Evolutionary conservation across 1,140 invertebrate species (phyloP).

Genomic region (Holcopasites calliopsidis): DNA sequence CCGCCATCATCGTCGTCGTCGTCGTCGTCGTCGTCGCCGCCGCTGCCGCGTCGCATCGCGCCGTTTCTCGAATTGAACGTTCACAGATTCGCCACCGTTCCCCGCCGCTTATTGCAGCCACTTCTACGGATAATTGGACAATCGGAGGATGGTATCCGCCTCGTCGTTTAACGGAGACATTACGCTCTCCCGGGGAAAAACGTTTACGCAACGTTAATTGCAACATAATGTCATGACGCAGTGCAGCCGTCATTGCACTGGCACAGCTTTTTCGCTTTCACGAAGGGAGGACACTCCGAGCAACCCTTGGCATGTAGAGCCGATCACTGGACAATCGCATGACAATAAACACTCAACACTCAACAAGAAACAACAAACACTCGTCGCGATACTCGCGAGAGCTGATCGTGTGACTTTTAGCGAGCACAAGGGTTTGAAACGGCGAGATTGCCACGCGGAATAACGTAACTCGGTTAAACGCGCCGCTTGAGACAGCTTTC

Average conservation of each 20-base stretch:
- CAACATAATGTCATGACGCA: too few relatives aligned
- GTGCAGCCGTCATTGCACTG: too few relatives aligned
- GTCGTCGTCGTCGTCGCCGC: conserved; percentile 33
- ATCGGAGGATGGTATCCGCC: too few relatives aligned
- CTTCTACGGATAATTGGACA: not conserved
- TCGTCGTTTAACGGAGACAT: not conserved
- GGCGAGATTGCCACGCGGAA: conserved; percentile 21
- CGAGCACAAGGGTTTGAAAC: conserved; percentile 5
- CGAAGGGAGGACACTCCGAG: not conserved
- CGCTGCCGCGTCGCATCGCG: not conserved
- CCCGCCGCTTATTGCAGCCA: not conserved
- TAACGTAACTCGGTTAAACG: conserved; percentile 40
- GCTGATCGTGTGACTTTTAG: conserved; percentile 22
- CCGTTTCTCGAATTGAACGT: conserved; percentile 3
- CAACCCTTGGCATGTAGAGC: too few relatives aligned
- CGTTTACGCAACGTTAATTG: not conserved
- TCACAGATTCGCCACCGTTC: conserved; percentile 1
- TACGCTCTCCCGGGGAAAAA: not conserved
- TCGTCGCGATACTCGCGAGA: not conserved
- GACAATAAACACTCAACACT: too few relatives aligned
- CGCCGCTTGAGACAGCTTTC: conserved; percentile 1
- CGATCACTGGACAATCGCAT: not conserved
- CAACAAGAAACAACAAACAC: too few relatives aligned
- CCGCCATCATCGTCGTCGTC: conserved; percentile 44
- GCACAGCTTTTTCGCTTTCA: too few relatives aligned